Evolutionary conservation across 2,888 invertebrate genomes (phyloP), one percentile per base, ranked within the genome.

Genomic region (Lycocerus yunnanus): DNA sequence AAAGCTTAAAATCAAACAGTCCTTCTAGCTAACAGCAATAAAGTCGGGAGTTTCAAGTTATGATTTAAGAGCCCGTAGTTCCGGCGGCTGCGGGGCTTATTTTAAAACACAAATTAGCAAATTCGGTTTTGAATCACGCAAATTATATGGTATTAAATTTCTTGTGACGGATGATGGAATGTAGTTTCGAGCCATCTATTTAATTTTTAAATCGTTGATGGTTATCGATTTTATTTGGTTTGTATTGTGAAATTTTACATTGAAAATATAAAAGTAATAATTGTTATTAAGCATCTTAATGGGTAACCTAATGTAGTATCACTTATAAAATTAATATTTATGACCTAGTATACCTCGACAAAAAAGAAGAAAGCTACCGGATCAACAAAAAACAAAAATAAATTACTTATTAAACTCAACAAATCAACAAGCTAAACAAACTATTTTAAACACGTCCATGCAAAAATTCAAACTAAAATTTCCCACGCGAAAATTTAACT

Each of bases 11-110:
- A 59, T 8, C 59, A 68, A 66, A 66, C 58, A 71, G 11, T 21
- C 13, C 18, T n/a, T 15, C 20, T 15, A 14, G 18, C 24, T 15
- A 66, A 58, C 59, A 69, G 63, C 20, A 58, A 63, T 67, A 71
- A 69, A 71, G 65, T 69, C 69, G 68, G 24, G 66, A 72, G 70
- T 71, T 15, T 66, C 66, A 78, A 79, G 77, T 79, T 75, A 78
- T 80, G 78, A 79, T 79, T 80, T 79, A 79, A 63, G 74, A 75
- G 73, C 73, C 80, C 77, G 79, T 74, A 80, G 79, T 79, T 80
- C 80, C 79, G 79, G 77, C 77, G 27, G 74, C 77, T 78, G 70
- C 66, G 58, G 67, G 79, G 78, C 70, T 18, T 68, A 63, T 65
- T 72, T 74, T 77, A 72, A 79, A 78, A 77, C 71, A 77, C 77